Conservation (phyloP, 2,113 vertebrate genomes). For the Hippopotamus amphibius region DNA sequence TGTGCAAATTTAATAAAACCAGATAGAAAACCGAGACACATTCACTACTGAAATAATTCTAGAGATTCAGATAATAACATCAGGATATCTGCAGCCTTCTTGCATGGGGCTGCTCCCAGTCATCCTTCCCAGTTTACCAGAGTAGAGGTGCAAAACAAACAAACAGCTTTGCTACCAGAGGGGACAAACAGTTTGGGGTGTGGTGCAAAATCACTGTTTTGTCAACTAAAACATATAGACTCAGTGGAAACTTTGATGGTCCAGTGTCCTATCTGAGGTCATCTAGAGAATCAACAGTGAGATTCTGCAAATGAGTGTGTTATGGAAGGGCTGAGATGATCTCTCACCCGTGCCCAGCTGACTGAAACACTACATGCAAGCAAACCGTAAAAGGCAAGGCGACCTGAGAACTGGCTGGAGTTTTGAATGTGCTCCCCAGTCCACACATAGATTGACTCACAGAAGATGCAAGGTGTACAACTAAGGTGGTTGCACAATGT, state of each 20-base stretch:
- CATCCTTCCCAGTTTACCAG: neutral
- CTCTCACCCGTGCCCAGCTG: no score
- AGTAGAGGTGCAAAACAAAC: neutral
- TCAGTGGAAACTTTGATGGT: neutral
- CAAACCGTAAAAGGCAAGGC: neutral
- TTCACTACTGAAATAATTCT: neutral
- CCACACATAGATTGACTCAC: neutral
- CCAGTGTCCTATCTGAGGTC: neutral
- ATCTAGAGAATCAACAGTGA: neutral
- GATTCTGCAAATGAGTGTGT: neutral
- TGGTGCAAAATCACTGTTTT: neutral
- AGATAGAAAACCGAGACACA: neutral
- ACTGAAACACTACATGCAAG: neutral
- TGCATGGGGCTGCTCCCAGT: neutral
- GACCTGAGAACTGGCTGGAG: neutral
- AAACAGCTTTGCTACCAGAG: neutral
- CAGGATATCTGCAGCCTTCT: neutral
- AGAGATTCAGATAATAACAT: neutral
- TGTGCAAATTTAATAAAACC: neutral
- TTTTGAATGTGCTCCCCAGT: neutral
- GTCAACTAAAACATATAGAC: neutral
- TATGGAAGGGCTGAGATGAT: neutral
- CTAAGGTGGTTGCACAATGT: neutral
- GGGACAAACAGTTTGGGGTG: neutral
- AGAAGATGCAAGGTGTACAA: neutral